Evolutionary conservation across 2,888 invertebrate genomes (phyloP).

Genomic region (Oligia latruncula): DNA sequence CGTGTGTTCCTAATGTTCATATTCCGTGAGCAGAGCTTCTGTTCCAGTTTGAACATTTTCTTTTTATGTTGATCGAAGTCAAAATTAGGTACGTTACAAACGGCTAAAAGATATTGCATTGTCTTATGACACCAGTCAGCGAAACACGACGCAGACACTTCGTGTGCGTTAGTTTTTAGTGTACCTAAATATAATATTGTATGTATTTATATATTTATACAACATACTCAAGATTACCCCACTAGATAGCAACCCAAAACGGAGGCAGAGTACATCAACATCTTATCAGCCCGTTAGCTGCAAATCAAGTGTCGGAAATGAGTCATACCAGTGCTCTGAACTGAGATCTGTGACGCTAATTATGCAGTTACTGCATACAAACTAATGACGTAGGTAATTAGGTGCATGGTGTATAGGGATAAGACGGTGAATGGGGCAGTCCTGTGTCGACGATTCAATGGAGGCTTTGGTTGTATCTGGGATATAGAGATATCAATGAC

Average conservation of each 20-base stretch:
- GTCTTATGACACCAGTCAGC: neutral
- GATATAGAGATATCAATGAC: neutral
- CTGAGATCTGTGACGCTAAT: constrained; percentile 46
- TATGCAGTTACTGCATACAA: constrained; percentile 42
- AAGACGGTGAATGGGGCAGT: constrained; percentile 4
- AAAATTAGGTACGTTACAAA: neutral
- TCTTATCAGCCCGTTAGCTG: constrained; percentile 48
- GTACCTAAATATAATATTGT: no score
- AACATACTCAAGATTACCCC: constrained; percentile 6
- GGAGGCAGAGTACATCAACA: constrained; percentile 31
- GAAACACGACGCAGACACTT: no score
- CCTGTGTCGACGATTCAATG: constrained; percentile 3
- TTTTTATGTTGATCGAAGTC: constrained; percentile 2
- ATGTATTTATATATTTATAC: neutral
- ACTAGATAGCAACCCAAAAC: constrained; percentile 24
- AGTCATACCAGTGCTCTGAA: constrained; percentile 37
- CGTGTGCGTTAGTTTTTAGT: no score
- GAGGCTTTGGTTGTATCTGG: neutral
- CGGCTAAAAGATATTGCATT: neutral
- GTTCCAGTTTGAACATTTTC: neutral
- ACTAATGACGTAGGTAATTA: constrained; percentile 46
- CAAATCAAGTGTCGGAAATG: constrained; percentile 61
- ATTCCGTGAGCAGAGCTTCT: constrained; percentile 20
- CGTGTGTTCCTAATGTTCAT: constrained; percentile 40
- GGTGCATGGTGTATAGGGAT: neutral